These are phyloP conservation scores for Sebastes goodei DNA, from an alignment of 2,797 vertebrate species.

Conservation along the genomic window DNA sequence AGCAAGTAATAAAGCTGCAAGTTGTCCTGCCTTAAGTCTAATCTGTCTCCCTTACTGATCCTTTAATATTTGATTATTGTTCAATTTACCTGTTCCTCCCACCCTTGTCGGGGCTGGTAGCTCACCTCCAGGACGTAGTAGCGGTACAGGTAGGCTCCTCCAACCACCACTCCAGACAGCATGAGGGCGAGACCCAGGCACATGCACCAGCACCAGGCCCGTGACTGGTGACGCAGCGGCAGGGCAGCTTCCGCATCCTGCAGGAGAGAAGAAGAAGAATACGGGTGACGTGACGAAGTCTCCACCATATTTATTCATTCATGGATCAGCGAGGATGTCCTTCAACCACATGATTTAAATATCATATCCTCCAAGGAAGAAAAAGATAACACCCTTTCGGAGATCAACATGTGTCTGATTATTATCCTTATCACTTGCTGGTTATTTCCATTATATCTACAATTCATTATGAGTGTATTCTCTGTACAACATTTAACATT, in stretches of 20 bases:
- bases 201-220: conserved; percentile 98
- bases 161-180: conserved; percentile 93
- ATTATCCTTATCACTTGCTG: neutral
- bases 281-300: neutral
- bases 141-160: conserved; percentile 92
- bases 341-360: neutral
- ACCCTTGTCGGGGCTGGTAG: neutral
- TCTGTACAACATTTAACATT: neutral
- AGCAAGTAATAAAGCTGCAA: neutral
- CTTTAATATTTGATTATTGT: fast-evolving
- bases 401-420: neutral
- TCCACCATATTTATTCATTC: neutral
- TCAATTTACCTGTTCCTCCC: conserved; percentile 4
- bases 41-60: neutral
- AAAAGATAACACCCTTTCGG: neutral
- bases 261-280: neutral
- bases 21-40: neutral
- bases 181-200: conserved; percentile 94
- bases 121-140: conserved; percentile 90
- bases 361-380: neutral
- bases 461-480: neutral
- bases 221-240: conserved; percentile 84
- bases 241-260: conserved; percentile 89
- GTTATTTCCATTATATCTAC: neutral
- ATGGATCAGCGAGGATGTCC: neutral